phyloP scores from a whole-genome alignment of 2,797 vertebrate species.

The Schizopygopsis pylzovi region DNA sequence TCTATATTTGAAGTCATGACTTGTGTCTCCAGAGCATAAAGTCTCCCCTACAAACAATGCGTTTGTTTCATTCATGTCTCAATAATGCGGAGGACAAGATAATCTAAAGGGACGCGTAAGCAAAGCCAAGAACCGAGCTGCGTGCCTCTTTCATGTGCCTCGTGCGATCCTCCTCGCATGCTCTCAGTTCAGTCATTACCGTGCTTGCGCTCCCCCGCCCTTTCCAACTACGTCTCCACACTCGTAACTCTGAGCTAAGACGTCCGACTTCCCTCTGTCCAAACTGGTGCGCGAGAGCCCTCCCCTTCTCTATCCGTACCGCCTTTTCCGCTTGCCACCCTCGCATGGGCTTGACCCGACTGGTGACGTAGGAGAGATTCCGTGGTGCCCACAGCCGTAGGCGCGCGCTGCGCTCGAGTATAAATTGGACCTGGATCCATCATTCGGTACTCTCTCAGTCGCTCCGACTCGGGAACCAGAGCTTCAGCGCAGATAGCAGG shows the following conservation, averaged over 20 bases:
- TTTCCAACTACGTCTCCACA: slow-evolving; percentile 59
- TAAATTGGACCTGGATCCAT: slow-evolving; percentile 70
- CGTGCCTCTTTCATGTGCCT: slow-evolving; percentile 67
- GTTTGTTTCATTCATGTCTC: slow-evolving; percentile 26
- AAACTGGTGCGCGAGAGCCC: slow-evolving; percentile 70
- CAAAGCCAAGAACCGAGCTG: slow-evolving; percentile 69
- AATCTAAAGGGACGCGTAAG: slow-evolving; percentile 33
- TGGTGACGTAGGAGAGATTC: slow-evolving; percentile 83
- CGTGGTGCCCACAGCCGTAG: slow-evolving; percentile 82
- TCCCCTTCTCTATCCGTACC: slow-evolving; percentile 56
- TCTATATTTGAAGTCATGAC: slow-evolving; percentile 41
- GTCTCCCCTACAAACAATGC: slow-evolving; percentile 14
- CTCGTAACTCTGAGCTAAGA: slow-evolving; percentile 62
- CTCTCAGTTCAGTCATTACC: slow-evolving; percentile 73
- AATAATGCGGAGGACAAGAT: slow-evolving; percentile 52
- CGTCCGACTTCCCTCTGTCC: slow-evolving; percentile 71
- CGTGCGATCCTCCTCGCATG: slow-evolving; percentile 71
- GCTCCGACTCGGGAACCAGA: slow-evolving; percentile 84
- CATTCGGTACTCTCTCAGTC: slow-evolving; percentile 80
- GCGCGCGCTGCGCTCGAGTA: slow-evolving; percentile 75
- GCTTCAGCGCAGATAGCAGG: slow-evolving; percentile 87
- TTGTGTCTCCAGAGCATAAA: slow-evolving; percentile 23
- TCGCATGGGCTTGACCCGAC: slow-evolving; percentile 77
- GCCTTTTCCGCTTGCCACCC: slow-evolving; percentile 79
- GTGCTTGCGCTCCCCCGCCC: slow-evolving; percentile 66